Conservation (phyloP, 2,113 vertebrate genomes). For the Delphinapterus leucas region DNA sequence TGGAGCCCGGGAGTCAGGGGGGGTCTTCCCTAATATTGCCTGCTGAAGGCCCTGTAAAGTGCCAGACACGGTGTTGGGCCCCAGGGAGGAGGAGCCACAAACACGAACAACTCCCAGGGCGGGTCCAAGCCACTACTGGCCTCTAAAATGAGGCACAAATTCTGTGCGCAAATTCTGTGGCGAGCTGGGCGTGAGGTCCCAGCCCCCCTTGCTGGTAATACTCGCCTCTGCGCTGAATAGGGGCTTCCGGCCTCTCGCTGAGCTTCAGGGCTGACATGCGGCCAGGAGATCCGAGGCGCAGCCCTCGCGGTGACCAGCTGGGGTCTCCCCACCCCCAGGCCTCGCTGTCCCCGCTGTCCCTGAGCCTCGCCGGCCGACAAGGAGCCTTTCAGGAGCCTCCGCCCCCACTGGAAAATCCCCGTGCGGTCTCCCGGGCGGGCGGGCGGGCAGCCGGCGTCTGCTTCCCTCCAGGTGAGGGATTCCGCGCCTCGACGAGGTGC, state of each 20-base stretch:
- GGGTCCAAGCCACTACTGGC: background rate
- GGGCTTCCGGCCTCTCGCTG: background rate
- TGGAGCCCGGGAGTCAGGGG: background rate
- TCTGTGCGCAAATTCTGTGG: background rate
- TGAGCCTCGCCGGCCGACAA: constrained; percentile 55
- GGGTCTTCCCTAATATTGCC: background rate
- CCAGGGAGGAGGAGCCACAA: background rate
- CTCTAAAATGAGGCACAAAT: background rate
- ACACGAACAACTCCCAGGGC: background rate
- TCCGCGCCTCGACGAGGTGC: constrained; percentile 64
- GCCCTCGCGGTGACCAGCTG: background rate
- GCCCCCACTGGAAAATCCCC: constrained; percentile 79
- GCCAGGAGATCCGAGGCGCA: background rate
- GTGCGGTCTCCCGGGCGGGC: constrained; percentile 54
- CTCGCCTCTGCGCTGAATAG: background rate
- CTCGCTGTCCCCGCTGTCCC: background rate
- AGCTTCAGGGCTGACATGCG: background rate
- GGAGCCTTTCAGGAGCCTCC: constrained; percentile 78
- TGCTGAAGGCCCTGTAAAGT: background rate
- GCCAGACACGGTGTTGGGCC: background rate
- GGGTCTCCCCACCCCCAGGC: background rate
- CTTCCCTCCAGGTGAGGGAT: constrained; percentile 75
- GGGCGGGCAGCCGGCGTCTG: constrained; percentile 63
- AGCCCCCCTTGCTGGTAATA: background rate
- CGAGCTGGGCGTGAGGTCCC: background rate